Evolutionary conservation across 2,113 vertebrate genomes (phyloP).

Genomic region (Thamnophis sirtalis): DNA sequence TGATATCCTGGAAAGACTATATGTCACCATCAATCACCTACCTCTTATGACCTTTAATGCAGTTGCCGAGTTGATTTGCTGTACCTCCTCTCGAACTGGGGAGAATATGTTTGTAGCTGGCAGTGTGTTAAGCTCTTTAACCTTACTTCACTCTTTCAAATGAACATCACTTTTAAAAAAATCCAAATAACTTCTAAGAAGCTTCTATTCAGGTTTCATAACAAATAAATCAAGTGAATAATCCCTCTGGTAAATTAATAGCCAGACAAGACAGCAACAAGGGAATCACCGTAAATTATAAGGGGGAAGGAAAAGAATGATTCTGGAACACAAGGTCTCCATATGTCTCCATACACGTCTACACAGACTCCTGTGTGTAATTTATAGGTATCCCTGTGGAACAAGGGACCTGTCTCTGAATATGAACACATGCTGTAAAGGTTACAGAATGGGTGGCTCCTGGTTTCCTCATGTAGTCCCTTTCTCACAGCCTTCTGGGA

Average conservation of each 20-base stretch:
- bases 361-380: constrained; percentile 35
- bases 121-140: constrained; percentile 9
- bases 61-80: neutral
- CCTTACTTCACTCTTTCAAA: constrained; percentile 16
- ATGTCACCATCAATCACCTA: neutral
- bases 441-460: constrained; percentile 60
- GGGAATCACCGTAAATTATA: constrained; percentile 51
- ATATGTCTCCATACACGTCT: constrained; percentile 64
- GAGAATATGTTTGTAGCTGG: neutral
- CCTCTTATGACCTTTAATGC: neutral
- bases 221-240: constrained; percentile 22
- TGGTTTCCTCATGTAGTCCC: constrained; percentile 54
- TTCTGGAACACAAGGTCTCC: constrained; percentile 58
- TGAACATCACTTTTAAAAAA: neutral
- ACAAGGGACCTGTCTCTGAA: constrained; percentile 48
- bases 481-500: constrained; percentile 59
- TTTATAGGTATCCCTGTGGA: constrained; percentile 57
- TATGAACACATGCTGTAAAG: constrained; percentile 59
- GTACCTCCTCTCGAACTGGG: neutral
- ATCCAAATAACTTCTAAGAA: constrained; percentile 21
- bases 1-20: neutral
- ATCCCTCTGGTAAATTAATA: constrained; percentile 34
- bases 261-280: constrained; percentile 33
- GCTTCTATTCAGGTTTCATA: constrained; percentile 34
- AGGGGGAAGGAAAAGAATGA: constrained; percentile 17